Percentiles rank a stretch among this genome's conserved stretches.
phyloP scores from a whole-genome alignment of 1,140 invertebrate genomes.

The Musca domestica region DNA sequence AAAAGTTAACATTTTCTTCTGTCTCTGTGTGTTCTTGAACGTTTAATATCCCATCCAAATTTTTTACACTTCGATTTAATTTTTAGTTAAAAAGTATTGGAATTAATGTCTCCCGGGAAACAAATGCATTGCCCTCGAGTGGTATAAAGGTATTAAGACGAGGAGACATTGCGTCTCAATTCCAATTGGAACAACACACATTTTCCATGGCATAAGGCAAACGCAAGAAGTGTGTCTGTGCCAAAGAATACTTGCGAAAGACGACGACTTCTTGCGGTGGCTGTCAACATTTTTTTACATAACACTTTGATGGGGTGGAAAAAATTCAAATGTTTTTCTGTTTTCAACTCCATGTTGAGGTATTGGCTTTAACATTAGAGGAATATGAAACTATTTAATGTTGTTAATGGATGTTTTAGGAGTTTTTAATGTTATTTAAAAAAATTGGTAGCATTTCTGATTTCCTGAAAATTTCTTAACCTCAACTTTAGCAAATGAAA shows the following conservation, averaged over 20 bases:
- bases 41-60: constrained; percentile 2
- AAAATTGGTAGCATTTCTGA: too few relatives aligned
- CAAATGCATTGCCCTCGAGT: constrained; percentile 1
- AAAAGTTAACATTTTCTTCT: neutral
- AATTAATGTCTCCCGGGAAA: constrained; percentile 39
- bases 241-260: neutral
- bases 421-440: too few relatives aligned
- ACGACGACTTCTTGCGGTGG: constrained; percentile 5
- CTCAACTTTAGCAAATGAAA: neutral
- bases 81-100: constrained; percentile 50
- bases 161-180: neutral
- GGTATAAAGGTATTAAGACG: neutral
- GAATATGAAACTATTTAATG: too few relatives aligned
- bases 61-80: constrained; percentile 25
- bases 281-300: constrained; percentile 18
- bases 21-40: constrained; percentile 3
- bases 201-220: neutral
- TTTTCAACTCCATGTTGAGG: too few relatives aligned
- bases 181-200: constrained; percentile 14
- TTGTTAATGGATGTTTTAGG: too few relatives aligned
- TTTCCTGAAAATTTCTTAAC: constrained; percentile 7
- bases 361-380: too few relatives aligned
- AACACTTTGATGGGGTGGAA: neutral
- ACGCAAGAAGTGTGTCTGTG: constrained; percentile 2
- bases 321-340: neutral